Evolutionary conservation across 2,113 vertebrate genomes (phyloP), one percentile per base, ranked within the genome.

Genomic region (Melanotaenia duboulayi): DNA sequence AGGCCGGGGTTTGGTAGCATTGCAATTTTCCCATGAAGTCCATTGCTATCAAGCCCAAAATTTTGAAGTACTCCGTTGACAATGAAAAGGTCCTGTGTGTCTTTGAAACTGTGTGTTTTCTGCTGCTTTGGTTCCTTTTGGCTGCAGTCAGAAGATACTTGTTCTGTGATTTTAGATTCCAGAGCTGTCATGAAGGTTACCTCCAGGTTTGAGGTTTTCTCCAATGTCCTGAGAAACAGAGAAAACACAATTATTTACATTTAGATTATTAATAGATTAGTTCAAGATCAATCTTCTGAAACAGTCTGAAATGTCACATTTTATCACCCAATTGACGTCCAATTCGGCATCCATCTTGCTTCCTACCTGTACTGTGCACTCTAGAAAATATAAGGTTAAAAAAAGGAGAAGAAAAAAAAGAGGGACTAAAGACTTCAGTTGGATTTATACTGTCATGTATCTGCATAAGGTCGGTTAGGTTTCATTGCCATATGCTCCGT

Each of bases 181-280:
- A 62, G 22, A 44, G 2, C 17, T 37, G 63, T 44, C n/a, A 23
- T 23, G 46, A n/a, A 60, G 4, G 51, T 70, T 19, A 66, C 71
- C 61, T 81, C 84, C 40, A 50, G 24, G 11, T 11, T 55, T 40
- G 58, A 4, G 3, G 57, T 74, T n/a, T 57, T 50, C 19, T 64
- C 46, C 42, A n/a, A 54, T 5, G 1, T 52, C 78, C 86, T 89
- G 46, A 57, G n/a, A 67, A 16, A n/a, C 32, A 56, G 22, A 71
- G 28, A 9, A 74, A 32, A 0, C 49, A 54, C 1, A 51, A 60
- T 13, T 60, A 44, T 62, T 17, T 42, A 24, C 11, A 24, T 28
- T 56, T 62, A 7, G 19, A 1, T n/a, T 40, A 9, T 39, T 49
- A 24, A 58, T 46, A 2, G 19, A 32, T 52, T 20, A 51, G 62